Base-by-base conservation (phyloP, 2,797 vertebrate genomes). In the Epinephelus awoara region DNA sequence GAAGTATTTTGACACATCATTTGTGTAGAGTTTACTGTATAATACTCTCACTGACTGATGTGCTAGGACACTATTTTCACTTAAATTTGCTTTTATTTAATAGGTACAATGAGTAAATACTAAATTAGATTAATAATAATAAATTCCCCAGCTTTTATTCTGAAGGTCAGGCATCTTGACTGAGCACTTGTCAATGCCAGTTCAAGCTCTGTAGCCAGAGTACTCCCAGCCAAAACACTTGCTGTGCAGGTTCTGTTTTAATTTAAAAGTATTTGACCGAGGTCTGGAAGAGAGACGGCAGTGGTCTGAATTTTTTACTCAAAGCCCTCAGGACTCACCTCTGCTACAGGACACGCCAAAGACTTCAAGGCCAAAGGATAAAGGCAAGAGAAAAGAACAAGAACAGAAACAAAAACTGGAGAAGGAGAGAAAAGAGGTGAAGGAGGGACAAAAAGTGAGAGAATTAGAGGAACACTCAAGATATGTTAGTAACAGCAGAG, bases 331-430 rank as follows among this genome's bases (percentile, higher is more conserved):
- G 54, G 80, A 94, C 96, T 96, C 96, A 99, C 98, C 98, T 98
- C 92, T 85, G 93, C 93, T 94, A 96, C 78, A 79, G 96, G 95
- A 96, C 96, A 96, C 88, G 85, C 96, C 96, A 96, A 86, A 96
- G 95, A 97, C 97, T 96, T 99, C 98, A 99, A 98, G 98, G 98
- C 98, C 98, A 99, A 96, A 99, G 97, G 96, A 99, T 99, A 96
- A 99, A 99, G 96, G 98, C 98, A 93, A 99, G 98, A 97, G 98
- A 99, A 96, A 99, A 99, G 96, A 99, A 99, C 95, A 99, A 96
- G 97, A 99, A 99, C 71, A 99, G 96, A 96, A 99, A 99, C 72
- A 99, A 96, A 96, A 99, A 99, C 98, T 99, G 96, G 73, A 76
- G 63, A 61, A 75, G 67, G 68, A 76, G 47, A 72, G 62, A 59